A percentile compares a stretch with the other conserved stretches of the same genome.
Evolutionary conservation across 2,888 invertebrate species (phyloP).

Genomic region (Acrocyrtus sp.): DNA sequence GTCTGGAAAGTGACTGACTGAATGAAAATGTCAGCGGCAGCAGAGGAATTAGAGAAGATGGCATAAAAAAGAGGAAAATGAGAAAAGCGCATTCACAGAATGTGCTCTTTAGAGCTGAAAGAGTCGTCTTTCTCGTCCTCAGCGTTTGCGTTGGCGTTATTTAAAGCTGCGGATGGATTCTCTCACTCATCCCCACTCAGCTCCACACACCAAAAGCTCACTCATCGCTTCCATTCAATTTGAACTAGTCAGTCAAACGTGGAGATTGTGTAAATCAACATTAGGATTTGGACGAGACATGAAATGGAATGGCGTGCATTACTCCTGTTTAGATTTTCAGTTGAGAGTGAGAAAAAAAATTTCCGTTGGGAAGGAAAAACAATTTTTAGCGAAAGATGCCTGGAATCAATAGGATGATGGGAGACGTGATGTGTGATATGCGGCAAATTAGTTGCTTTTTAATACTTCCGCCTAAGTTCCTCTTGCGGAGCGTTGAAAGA

Average conservation of each 20-base stretch:
- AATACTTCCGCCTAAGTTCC: slow-evolving; percentile 23
- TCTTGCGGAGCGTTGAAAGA: too few relatives aligned
- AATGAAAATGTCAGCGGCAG: slow-evolving; percentile 31
- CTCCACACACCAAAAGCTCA: not conserved
- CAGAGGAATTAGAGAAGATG: not conserved
- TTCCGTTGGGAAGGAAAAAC: too few relatives aligned
- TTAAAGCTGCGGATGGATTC: not conserved
- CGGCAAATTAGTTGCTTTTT: slow-evolving; percentile 31
- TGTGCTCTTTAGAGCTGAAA: too few relatives aligned
- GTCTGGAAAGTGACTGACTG: slow-evolving; percentile 21
- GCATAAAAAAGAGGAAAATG: slow-evolving; percentile 5
- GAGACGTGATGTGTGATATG: slow-evolving; percentile 1
- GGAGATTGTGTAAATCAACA: slow-evolving; percentile 18
- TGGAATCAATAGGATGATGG: not conserved
- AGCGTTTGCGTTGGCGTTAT: too few relatives aligned
- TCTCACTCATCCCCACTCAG: not conserved
- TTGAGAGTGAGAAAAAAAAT: too few relatives aligned
- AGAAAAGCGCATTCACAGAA: too few relatives aligned
- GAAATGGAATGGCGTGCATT: not conserved
- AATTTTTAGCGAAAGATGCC: not conserved
- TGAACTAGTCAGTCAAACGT: slow-evolving; percentile 22
- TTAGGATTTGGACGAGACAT: not conserved
- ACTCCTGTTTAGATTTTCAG: slow-evolving; percentile 13
- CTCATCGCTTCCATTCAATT: slow-evolving; percentile 32
- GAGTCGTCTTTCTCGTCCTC: too few relatives aligned